A percentile compares a stretch with the other conserved stretches of the same genome.
Evolutionary conservation across 2,888 invertebrate species (phyloP).

Genomic region (Hesperia comma): DNA sequence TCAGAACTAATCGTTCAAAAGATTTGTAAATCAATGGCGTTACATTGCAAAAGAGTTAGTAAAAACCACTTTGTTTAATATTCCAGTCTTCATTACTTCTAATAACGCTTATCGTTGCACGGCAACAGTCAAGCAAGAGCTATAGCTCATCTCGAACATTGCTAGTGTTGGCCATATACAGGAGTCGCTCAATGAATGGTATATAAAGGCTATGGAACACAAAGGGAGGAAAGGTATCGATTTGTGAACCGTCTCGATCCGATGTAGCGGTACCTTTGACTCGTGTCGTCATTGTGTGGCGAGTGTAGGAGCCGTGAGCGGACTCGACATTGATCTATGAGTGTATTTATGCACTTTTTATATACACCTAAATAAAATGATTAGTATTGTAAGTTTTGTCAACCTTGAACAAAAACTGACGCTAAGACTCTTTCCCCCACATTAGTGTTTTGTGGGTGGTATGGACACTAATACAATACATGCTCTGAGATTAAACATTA

Average conservation of each 20-base stretch:
- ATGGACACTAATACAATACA: too few relatives aligned
- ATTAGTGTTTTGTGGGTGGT: too few relatives aligned
- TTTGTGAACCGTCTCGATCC: conserved; percentile 63
- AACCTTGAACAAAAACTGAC: too few relatives aligned
- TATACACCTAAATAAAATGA: too few relatives aligned
- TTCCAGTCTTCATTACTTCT: too few relatives aligned
- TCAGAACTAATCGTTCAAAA: too few relatives aligned
- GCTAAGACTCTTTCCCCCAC: too few relatives aligned
- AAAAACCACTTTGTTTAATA: too few relatives aligned
- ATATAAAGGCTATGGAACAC: neutral
- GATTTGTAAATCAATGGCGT: too few relatives aligned
- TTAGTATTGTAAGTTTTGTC: too few relatives aligned
- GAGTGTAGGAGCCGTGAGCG: neutral
- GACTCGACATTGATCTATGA: conserved; percentile 15
- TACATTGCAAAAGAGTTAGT: too few relatives aligned
- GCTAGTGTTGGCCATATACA: neutral
- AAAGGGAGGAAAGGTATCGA: conserved; percentile 46
- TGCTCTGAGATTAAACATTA: too few relatives aligned
- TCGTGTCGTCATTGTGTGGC: conserved; percentile 45
- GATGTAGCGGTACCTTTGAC: conserved; percentile 74
- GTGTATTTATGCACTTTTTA: neutral
- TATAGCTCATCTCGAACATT: neutral
- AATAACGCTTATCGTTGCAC: neutral
- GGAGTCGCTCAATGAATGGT: conserved; percentile 15
- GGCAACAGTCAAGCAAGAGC: neutral